Base-by-base conservation (phyloP, 2,113 vertebrate species). In the Gracilinanus agilis region DNA sequence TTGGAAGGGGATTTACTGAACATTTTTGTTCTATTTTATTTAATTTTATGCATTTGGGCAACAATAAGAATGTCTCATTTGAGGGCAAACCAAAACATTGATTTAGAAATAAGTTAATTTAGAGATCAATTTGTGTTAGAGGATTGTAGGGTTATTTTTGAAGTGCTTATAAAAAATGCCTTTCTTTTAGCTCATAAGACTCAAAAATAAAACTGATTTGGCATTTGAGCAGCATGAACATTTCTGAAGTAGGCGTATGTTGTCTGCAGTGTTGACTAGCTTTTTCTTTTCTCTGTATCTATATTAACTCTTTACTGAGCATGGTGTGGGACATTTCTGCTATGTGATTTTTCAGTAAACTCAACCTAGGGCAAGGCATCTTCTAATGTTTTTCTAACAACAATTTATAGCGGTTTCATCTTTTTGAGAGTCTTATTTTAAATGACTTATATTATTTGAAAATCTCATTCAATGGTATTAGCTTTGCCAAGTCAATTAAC, bases 221-320 rank as follows among this genome's bases (percentile, higher is more conserved):
- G 96, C 93, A 94, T 75, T 94, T 96, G 95, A 92, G 96, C 92
- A 97, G 92, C 95, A 96, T 92, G 96, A 97, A 94, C 1, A 13
- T 95, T 97, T 95, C 96, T 97, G 53, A 91, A 95, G 94, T 96
- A 91, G 96, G 90, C 21, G 55, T 97, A 93, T 97, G 95, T 96
- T 96, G 95, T 96, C 96, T 96, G 56, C 93, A 95, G 55, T 96
- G 97, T 95, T 95, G 95, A 97, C 96, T 96, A 96, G 94, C 90
- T 97, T 54, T 95, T 97, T 96, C 94, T 95, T 95, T 93, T 93
- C 53, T 94, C 1, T 75, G 54, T 95, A 90, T 94, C 89, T 93
- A 40, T 95, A 90, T 95, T 96, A 96, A 96, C 90, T 96, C 93
- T 89, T 94, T 95, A 83, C 92, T 97, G 96, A 97, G 96, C 96